phyloP scores from a whole-genome alignment of 2,797 vertebrate species.

The Chrysocyon brachyurus region DNA sequence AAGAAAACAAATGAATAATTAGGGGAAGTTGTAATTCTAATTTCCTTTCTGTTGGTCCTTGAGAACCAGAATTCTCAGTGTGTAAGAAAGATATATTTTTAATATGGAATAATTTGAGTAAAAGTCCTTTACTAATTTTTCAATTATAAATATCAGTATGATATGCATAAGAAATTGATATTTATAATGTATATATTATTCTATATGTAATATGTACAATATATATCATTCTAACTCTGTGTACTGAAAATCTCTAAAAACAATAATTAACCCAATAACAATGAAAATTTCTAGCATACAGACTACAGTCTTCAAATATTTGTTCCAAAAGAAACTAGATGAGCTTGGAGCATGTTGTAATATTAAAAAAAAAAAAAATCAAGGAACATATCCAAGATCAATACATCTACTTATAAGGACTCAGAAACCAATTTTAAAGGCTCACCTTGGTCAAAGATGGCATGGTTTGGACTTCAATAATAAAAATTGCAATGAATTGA shows the following conservation, averaged over 20 bases:
- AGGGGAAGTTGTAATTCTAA: background rate
- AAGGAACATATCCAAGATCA: background rate
- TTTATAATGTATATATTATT: background rate
- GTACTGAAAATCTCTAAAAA: background rate
- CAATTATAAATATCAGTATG: background rate
- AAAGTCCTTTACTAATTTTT: background rate
- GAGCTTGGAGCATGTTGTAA: background rate
- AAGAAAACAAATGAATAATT: background rate
- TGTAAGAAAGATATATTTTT: background rate
- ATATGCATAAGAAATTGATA: background rate
- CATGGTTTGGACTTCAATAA: background rate
- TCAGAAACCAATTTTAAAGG: background rate
- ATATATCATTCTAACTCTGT: background rate
- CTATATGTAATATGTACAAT: background rate
- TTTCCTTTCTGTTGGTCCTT: background rate
- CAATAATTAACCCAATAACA: background rate
- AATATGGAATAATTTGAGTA: background rate
- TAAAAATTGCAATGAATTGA: background rate
- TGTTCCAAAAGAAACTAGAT: background rate
- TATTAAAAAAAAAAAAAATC: background rate
- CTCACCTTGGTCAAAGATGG: background rate
- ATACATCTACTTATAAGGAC: background rate
- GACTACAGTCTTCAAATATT: background rate
- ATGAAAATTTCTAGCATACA: background rate
- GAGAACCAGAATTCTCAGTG: background rate